Percentiles rank a stretch among this genome's conserved stretches.
These are phyloP conservation scores for Eulacestoma nigropectus DNA, from an alignment of 2,113 vertebrate genomes.

Conservation along the genomic window DNA sequence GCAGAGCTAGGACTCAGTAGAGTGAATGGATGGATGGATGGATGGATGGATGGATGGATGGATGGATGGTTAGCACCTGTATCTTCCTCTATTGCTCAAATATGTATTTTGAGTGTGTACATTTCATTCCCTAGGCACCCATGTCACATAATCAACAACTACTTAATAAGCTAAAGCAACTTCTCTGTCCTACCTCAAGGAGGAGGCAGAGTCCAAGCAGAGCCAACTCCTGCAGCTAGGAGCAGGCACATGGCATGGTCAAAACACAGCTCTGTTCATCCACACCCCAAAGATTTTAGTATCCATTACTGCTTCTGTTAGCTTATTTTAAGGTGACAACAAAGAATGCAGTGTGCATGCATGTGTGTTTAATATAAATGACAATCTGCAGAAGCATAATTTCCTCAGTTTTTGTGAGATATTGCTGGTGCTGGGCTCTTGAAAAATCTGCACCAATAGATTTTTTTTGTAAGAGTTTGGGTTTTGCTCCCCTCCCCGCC, in stretches of 20 bases:
- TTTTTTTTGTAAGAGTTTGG: not conserved
- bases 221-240: not conserved
- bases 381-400: slow-evolving; percentile 52
- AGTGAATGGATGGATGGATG: not conserved
- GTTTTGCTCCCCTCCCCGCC: not conserved
- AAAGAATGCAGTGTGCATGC: slow-evolving; percentile 21
- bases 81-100: not conserved
- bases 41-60: not conserved
- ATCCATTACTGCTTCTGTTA: slow-evolving; percentile 6
- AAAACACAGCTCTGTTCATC: not conserved
- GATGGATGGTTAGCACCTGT: rapidly evolving
- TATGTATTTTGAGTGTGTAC: not conserved
- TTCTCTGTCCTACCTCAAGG: not conserved
- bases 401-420: slow-evolving; percentile 26
- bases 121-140: not conserved
- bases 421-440: slow-evolving; percentile 20
- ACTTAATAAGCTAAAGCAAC: not conserved
- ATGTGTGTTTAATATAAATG: slow-evolving; percentile 53
- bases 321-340: slow-evolving; percentile 40
- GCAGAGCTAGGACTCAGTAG: not conserved
- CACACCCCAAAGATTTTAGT: not conserved
- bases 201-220: not conserved
- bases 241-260: not conserved
- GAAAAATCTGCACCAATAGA: slow-evolving; percentile 21
- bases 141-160: not conserved